Evolutionary conservation across 2,888 invertebrate genomes (phyloP), one percentile per base, ranked within the genome.

Genomic region (Melanostoma mellinum): DNA sequence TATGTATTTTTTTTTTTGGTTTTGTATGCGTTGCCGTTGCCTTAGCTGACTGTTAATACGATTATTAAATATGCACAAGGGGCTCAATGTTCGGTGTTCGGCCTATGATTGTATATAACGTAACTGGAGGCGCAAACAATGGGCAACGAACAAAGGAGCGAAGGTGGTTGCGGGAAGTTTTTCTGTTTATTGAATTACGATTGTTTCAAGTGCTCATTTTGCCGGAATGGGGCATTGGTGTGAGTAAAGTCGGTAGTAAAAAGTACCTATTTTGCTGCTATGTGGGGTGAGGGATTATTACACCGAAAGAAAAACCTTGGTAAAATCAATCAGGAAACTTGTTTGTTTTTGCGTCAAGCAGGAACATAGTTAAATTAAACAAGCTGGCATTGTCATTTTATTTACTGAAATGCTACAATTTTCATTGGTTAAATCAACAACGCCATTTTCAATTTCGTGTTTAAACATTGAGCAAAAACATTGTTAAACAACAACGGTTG

Each of bases 41-140:
- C 52, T n/a, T 44, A 36, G 65, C 36, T 50, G 65, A 42, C 60
- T 84, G 71, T 79, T 84, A 84, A 79, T 84, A 74, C 71, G 71
- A 79, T 79, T 84, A 84, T 84, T 84, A 84, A 84, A 84, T 84
- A 84, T 79, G 82, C 78, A 84, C 74, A 78, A 68, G 74, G 36
- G 69, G 84, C 50, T 36, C 58, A 74, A 50, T 78, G 78, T 84
- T 60, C 71, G 74, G 53, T 77, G 76, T 78, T 58, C 42, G 48
- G 69, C 53, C 68, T 77, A 67, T 52, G 63, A 68, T 77, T 48
- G 71, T 53, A 61, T 67, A 63, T 67, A 73, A 20, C 20, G 20
- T 20, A 20, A 63, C 73, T 68, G 46, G 52, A 32, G 82, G 72
- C 74, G 67, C 40, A 52, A 69, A 84, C 74, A 78, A 74, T 74